phyloP scores from a whole-genome alignment of 2,113 vertebrate species.

The Nesospiza acunhae region DNA sequence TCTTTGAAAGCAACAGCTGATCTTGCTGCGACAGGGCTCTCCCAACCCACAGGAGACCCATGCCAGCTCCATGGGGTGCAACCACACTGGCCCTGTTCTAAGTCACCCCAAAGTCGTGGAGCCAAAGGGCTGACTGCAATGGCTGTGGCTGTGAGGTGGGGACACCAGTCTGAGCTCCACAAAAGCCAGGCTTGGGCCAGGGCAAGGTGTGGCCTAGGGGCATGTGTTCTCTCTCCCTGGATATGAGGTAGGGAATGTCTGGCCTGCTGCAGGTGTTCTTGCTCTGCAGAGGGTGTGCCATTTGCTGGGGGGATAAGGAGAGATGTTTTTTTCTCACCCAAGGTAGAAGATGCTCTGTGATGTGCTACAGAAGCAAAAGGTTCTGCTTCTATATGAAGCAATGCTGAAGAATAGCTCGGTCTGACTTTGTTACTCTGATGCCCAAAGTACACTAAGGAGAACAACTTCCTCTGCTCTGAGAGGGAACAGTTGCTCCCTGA shows the following conservation, averaged over 20 bases:
- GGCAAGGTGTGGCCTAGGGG: neutral
- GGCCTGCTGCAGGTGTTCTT: fast-evolving
- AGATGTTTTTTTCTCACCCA: too few relatives aligned
- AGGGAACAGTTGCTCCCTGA: too few relatives aligned
- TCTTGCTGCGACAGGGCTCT: neutral
- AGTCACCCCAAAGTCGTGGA: neutral
- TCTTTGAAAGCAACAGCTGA: conserved; percentile 43
- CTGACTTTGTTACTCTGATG: too few relatives aligned
- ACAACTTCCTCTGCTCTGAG: too few relatives aligned
- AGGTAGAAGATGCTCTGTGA: too few relatives aligned
- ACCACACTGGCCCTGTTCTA: fast-evolving
- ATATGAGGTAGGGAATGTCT: neutral
- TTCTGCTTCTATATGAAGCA: too few relatives aligned
- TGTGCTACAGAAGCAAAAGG: too few relatives aligned
- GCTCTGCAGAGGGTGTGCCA: fast-evolving
- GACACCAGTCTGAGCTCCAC: neutral
- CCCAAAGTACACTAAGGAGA: too few relatives aligned
- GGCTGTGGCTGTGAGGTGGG: fast-evolving
- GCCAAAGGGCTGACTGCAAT: fast-evolving
- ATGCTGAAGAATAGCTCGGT: too few relatives aligned
- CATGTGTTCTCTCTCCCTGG: neutral
- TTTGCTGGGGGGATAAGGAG: neutral
- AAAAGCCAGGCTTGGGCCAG: neutral
- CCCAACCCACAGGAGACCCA: neutral
- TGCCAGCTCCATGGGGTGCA: neutral